Evolutionary conservation across 2,888 invertebrate species (phyloP), one percentile per base, ranked within the genome.

Genomic region (Reticulitermes lucifugus): DNA sequence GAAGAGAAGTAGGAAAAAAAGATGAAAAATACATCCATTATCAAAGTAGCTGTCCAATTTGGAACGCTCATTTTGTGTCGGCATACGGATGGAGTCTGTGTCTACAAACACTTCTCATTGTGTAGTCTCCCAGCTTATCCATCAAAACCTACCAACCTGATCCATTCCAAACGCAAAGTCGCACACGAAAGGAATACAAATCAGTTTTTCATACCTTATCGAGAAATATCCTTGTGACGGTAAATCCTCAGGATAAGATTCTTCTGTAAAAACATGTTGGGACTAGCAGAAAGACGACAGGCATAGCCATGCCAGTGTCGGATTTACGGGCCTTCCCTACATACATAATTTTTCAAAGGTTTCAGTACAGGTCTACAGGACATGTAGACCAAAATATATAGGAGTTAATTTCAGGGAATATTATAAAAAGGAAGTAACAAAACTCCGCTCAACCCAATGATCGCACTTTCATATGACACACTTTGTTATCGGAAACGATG

Each of bases 61-160:
- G 77, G 46, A 46, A 46, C 46, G 46, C 35, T 73, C 73, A 41
- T 73, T 73, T 73, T 14, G 18, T 21, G 73, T 35, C 73, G n/a
- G 77, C 77, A 77, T 46, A 77, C 21, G 41, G 7, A 51, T 77
- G 75, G 43, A 77, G 77, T 46, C 41, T 35, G 12, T 77, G 77
- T 77, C 77, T 46, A 77, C 77, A 77, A 0, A 77, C 77, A 77
- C 77, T 77, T 77, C 77, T 77, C 29, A 46, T 43, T 77, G 12
- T 77, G 77, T 77, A 77, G 77, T 43, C 77, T 77, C 51, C 41
- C 77, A 77, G 77, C 77, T 46, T 77, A 77, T 77, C 77, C 77
- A 77, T 77, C 77, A 77, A 77, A 73, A 73, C 43, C 73, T 22
- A 12, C 41, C 18, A 73, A 41, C 22, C 46, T 29, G 73, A 73